Base-by-base conservation (phyloP, 2,888 invertebrate genomes). In the Achlya flavicornis region DNA sequence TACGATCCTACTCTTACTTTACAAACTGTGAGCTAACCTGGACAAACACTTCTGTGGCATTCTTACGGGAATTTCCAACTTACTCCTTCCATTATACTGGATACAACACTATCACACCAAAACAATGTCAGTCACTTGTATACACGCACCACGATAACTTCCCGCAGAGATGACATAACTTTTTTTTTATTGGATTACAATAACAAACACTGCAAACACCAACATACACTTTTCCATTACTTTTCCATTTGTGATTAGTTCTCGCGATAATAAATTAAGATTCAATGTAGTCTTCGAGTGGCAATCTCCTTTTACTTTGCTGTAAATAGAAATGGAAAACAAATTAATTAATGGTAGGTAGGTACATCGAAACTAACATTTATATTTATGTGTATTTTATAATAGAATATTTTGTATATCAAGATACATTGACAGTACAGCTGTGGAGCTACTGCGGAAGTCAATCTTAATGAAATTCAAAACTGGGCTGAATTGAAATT, bases 31-130 rank as follows among this genome's bases (percentile, higher is more conserved):
- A 85, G 86, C 86, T 76, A 74, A 77, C 81, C 74, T 81, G 87
- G 85, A 84, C 83, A 85, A 79, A 81, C 80, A 74, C 82, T 82
- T 88, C 79, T 72, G 77, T 81, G 76, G 75, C 81, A 69, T 79
- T 79, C 85, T 83, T 84, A 84, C 91, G 92, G 93, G 92, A 92
- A 89, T 84, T 85, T 84, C 89, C 85, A 75, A 76, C 88, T 85
- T 74, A 79, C 86, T 81, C 89, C 92, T 93, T 93, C 93, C 93
- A 91, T 88, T 85, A 83, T 84, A 90, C 85, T 89, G 93, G 93
- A 93, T 93, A 93, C 93, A 93, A 93, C 93, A 93, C 93, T 91
- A 86, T 84, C 93, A 91, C 89, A 88, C 92, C 93, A 91, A 83
- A 88, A 84, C 87, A 88, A 85, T 92, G 93, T 93, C 93, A 91